These are phyloP conservation scores for Sorex fumeus DNA, from an alignment of 2,113 vertebrate species.

Conservation along the genomic window DNA sequence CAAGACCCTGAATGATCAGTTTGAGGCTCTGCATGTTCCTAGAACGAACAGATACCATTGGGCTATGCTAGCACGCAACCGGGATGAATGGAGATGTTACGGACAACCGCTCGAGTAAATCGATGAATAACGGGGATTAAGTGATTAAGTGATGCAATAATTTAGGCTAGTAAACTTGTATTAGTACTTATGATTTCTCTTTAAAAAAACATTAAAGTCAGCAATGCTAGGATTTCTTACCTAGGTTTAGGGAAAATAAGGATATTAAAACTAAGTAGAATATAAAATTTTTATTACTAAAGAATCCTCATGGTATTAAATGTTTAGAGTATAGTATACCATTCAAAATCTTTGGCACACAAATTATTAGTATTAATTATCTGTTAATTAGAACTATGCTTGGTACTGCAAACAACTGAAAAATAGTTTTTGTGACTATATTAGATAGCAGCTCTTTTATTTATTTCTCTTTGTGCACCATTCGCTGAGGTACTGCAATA, in stretches of 20 bases:
- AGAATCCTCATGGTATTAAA: neutral
- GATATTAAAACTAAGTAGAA: neutral
- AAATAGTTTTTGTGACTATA: neutral
- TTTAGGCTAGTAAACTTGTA: neutral
- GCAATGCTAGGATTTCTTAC: neutral
- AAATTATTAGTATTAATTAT: neutral
- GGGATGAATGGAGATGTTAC: too few relatives aligned
- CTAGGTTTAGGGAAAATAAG: neutral
- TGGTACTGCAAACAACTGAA: neutral
- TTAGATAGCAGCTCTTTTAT: neutral
- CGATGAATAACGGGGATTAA: too few relatives aligned
- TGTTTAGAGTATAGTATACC: neutral
- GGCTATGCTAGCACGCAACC: too few relatives aligned
- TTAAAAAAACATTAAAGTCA: neutral
- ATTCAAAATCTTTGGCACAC: neutral
- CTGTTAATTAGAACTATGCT: neutral
- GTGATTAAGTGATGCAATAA: too few relatives aligned
- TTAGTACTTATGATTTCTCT: slow-evolving; percentile 17
- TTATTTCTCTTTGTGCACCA: too few relatives aligned
- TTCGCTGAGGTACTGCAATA: too few relatives aligned
- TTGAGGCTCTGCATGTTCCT: too few relatives aligned
- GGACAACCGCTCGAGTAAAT: too few relatives aligned
- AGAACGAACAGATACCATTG: too few relatives aligned
- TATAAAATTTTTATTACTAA: neutral
- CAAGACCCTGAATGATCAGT: too few relatives aligned